phyloP scores from a whole-genome alignment of 2,113 vertebrate genomes.

The Brachionichthys hirsutus region DNA sequence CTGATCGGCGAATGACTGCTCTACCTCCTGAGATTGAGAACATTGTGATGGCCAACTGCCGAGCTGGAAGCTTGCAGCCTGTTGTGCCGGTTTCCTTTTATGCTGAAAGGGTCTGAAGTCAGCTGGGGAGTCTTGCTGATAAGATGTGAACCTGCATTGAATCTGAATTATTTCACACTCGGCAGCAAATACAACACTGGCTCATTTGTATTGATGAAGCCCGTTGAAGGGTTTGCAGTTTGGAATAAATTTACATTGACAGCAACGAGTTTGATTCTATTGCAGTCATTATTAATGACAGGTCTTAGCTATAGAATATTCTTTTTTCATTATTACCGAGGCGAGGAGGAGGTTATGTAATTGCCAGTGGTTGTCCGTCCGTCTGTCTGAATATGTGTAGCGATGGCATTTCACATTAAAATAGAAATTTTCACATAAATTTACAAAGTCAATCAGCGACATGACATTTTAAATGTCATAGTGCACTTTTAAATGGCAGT shows the following conservation, averaged over 20 bases:
- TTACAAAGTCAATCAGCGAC: too few species aligned
- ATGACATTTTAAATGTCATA: too few species aligned
- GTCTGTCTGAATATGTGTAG: too few species aligned
- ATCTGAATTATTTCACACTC: conserved; percentile 58
- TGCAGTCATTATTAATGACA: conserved; percentile 26
- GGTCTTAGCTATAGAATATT: background rate
- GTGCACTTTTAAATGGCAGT: too few species aligned
- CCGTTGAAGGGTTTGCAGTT: conserved; percentile 18
- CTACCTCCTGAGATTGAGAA: background rate
- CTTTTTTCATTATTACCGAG: too few species aligned
- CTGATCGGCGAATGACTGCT: too few species aligned
- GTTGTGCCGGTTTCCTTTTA: conserved; percentile 48
- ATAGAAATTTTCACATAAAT: too few species aligned
- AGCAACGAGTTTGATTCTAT: conserved; percentile 15
- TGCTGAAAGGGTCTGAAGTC: conserved; percentile 61
- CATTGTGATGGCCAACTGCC: conserved; percentile 20
- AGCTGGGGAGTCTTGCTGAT: conserved; percentile 59
- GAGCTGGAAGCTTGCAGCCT: conserved; percentile 29
- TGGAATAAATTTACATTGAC: conserved; percentile 45
- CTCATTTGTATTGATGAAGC: conserved; percentile 39
- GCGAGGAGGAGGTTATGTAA: too few species aligned
- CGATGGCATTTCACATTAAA: too few species aligned
- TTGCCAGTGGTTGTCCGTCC: too few species aligned
- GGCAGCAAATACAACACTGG: conserved; percentile 16
- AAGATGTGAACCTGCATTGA: conserved; percentile 61